Evolutionary conservation across 2,113 vertebrate genomes (phyloP).

Genomic region (Indicator maculatus): DNA sequence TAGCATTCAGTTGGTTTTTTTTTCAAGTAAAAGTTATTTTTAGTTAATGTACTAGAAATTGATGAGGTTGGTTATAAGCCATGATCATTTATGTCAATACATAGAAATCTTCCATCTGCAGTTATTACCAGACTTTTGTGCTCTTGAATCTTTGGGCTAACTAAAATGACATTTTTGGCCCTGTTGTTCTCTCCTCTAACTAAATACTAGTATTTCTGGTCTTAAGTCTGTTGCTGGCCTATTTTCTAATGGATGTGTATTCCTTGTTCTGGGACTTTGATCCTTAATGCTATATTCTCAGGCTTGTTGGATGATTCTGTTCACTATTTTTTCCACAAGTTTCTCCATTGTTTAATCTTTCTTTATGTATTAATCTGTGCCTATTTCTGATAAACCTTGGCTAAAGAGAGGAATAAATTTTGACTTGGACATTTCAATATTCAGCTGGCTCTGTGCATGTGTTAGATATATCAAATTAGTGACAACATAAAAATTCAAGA

Average conservation of each 20-base stretch:
- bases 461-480: background rate
- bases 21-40: background rate
- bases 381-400: background rate
- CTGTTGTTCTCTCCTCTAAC: background rate
- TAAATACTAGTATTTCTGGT: background rate
- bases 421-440: rapidly evolving
- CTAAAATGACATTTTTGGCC: background rate
- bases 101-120: background rate
- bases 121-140: background rate
- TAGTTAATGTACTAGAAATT: background rate
- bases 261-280: background rate
- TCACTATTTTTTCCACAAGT: background rate
- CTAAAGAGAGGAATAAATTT: background rate
- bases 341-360: background rate
- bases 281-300: background rate
- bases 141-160: background rate
- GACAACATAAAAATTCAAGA: background rate
- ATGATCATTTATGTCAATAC: background rate
- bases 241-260: background rate
- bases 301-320: background rate
- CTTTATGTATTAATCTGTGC: background rate
- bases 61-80: background rate
- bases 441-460: background rate
- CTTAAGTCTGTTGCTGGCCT: background rate
- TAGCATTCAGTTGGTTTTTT: background rate